Evolutionary conservation across 2,888 invertebrate species (phyloP), one percentile per base, ranked within the genome.

Genomic region (Rhabditoides inermis): DNA sequence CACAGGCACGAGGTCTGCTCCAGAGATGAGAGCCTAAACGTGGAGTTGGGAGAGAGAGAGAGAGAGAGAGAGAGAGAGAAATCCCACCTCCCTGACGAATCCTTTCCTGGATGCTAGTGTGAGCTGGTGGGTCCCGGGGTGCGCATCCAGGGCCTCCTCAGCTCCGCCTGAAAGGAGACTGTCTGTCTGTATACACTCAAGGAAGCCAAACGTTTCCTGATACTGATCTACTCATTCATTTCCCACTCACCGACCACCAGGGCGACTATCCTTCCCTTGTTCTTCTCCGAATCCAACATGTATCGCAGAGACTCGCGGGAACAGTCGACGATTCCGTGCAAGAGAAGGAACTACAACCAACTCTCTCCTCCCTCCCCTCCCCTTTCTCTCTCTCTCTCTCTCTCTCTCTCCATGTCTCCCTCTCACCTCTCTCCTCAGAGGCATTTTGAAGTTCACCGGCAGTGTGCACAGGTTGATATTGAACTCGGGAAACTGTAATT

Each of bases 91-190:
- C 42, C 61, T 32, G 12, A 61, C 54, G 36, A 61, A 61, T 30
- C 61, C 61, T 35, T 61, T 58, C 0, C 61, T 45, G 20, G 45
- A 53, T 4, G 55, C 55, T 42, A 61, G 18, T 1, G 61, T 61
- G 32, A 61, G 39, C 1, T 45, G 53, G 23, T 58, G 56, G 18
- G 53, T 53, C 4, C 61, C 61, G 5, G 61, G 59, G 55, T 61
- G 61, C 1, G 61, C 61, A 18, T 61, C 54, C 10, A 61, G 45
- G 1, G 61, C 61, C 25, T 61, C 61, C 0, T 58, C 61, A 3
- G 61, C 61, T 49, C 61, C 61, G n/a, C 61, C 53, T 0, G 89
- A 85, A 48, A 90, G 83, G 37, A 94, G 79, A 2, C 44, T 39
- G 22, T 55, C 36, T 20, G 46, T 26, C 10, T 32, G 10, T 32